A percentile compares a stretch with the other conserved stretches of the same genome.
phyloP scores from a whole-genome alignment of 2,888 invertebrate genomes.

The Lepidocyrtoides sp. region DNA sequence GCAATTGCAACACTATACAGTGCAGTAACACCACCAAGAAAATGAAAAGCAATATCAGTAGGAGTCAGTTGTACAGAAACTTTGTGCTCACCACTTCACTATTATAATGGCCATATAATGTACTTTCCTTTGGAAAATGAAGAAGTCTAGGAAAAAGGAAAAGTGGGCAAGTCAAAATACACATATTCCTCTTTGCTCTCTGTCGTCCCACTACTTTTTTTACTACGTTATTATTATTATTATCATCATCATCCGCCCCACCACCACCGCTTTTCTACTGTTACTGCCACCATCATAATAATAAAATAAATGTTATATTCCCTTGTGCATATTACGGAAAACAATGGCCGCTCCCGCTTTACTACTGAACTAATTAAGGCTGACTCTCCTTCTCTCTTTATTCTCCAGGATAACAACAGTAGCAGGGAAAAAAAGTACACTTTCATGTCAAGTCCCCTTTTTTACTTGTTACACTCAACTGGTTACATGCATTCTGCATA shows the following conservation, averaged over 20 bases:
- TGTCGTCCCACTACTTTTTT: neutral
- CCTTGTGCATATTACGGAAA: conserved; percentile 53
- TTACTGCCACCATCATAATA: neutral
- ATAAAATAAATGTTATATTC: conserved; percentile 58
- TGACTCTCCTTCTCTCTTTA: conserved; percentile 41
- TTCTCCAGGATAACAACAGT: neutral
- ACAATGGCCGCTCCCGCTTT: conserved; percentile 44
- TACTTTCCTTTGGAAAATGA: conserved; percentile 16
- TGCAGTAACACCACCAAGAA: neutral
- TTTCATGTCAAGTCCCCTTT: conserved; percentile 40
- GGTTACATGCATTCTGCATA: conserved; percentile 24
- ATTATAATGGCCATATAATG: neutral
- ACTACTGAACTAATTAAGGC: conserved; percentile 55
- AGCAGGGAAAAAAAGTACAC: conserved; percentile 27
- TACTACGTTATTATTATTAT: neutral
- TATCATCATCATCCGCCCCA: neutral
- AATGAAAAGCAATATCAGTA: neutral
- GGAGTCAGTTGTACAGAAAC: neutral
- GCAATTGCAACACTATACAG: neutral
- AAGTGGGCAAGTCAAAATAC: conserved; percentile 36
- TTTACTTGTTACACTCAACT: conserved; percentile 61
- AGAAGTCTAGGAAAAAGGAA: conserved; percentile 2
- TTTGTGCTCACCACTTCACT: neutral
- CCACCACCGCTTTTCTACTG: neutral
- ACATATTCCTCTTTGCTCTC: neutral